phyloP scores from a whole-genome alignment of 2,888 invertebrate genomes.

The Diadegma fenestrale region DNA sequence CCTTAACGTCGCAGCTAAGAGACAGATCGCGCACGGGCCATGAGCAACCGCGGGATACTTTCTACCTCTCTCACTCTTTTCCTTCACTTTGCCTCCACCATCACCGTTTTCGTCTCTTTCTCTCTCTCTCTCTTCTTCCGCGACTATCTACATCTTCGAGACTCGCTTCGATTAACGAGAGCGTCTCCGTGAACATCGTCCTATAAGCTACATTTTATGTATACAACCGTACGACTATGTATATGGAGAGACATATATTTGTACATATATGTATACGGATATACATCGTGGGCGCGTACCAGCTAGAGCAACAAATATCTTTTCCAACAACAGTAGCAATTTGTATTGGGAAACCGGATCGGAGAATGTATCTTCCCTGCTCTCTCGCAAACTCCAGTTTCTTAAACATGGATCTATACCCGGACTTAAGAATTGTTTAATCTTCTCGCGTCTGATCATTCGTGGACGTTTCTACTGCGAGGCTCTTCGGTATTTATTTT shows the following conservation, averaged over 20 bases:
- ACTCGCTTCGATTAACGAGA: conserved; percentile 66
- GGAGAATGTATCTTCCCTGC: conserved; percentile 23
- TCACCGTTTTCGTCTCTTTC: conserved; percentile 18
- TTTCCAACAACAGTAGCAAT: conserved; percentile 62
- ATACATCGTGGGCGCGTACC: conserved; percentile 34
- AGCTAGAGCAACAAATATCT: conserved; percentile 58
- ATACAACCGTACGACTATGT: conserved; percentile 12
- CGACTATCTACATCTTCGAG: conserved; percentile 60
- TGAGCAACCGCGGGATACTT: conserved; percentile 38
- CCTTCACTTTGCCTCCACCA: conserved; percentile 7
- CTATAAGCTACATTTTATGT: conserved; percentile 54
- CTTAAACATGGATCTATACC: neutral
- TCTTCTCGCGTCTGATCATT: conserved; percentile 10
- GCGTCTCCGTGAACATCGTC: conserved; percentile 61
- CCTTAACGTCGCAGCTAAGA: conserved; percentile 35
- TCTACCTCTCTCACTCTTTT: conserved; percentile 41
- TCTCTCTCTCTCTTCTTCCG: conserved; percentile 10
- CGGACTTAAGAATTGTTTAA: neutral
- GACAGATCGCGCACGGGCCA: conserved; percentile 58
- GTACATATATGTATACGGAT: conserved; percentile 16
- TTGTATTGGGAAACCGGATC: conserved; percentile 47
- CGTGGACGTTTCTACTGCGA: neutral
- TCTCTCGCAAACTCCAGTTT: conserved; percentile 19
- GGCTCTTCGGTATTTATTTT: neutral
- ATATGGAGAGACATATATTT: neutral